A percentile compares a stretch with the other conserved stretches of the same genome.
phyloP scores from a whole-genome alignment of 1,140 invertebrate genomes.

The Drosophila funebris region DNA sequence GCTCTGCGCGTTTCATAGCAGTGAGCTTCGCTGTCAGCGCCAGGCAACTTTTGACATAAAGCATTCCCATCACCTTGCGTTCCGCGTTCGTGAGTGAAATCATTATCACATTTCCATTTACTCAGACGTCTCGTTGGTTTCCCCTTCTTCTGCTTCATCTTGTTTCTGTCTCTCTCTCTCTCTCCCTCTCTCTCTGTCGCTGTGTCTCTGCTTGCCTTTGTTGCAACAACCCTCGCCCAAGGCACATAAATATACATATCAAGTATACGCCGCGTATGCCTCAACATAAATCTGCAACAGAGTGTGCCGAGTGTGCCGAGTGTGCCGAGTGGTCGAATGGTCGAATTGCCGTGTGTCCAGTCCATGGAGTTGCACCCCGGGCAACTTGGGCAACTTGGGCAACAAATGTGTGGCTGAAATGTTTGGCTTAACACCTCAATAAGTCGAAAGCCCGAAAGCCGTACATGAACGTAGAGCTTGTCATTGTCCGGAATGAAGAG shows the following conservation, averaged over 20 bases:
- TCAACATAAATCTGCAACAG: slow-evolving; percentile 22
- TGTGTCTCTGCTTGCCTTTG: not conserved
- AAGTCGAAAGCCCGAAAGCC: slow-evolving; percentile 40
- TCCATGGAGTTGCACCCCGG: not conserved
- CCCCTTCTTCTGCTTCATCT: no score
- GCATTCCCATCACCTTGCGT: not conserved
- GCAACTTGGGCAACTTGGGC: not conserved
- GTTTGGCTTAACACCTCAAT: slow-evolving; percentile 68
- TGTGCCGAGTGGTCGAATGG: not conserved
- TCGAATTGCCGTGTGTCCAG: not conserved
- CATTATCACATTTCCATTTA: slow-evolving; percentile 10
- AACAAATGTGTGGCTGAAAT: slow-evolving; percentile 36
- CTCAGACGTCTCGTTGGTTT: not conserved
- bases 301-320: not conserved
- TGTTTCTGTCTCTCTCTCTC: no score
- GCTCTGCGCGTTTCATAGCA: not conserved
- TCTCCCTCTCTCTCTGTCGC: no score
- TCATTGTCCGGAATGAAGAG: not conserved
- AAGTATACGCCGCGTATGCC: slow-evolving; percentile 20
- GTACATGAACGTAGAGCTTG: slow-evolving; percentile 8
- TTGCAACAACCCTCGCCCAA: not conserved
- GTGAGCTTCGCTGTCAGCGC: not conserved
- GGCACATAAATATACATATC: slow-evolving; percentile 23
- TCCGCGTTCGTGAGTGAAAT: slow-evolving; percentile 1
- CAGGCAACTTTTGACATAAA: not conserved